Evolutionary conservation across 2,113 vertebrate genomes (phyloP).

Genomic region (Mobula hypostoma): DNA sequence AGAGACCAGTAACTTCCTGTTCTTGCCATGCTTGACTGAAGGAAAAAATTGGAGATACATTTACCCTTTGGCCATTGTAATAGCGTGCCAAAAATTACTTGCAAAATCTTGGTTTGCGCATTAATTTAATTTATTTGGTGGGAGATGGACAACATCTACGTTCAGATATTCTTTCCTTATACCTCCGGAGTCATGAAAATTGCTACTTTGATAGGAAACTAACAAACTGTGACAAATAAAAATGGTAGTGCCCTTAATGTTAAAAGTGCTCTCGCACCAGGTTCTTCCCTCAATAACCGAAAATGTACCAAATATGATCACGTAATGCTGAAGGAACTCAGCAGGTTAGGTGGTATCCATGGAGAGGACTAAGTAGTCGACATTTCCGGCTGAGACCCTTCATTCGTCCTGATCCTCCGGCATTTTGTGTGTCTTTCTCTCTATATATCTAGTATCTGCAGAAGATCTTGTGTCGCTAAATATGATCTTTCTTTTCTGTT

Average conservation of each 20-base stretch:
- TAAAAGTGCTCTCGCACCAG: not conserved
- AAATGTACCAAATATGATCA: not conserved
- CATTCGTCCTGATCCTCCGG: no score
- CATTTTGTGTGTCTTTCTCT: no score
- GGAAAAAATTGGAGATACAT: not conserved
- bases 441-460: no score
- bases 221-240: not conserved
- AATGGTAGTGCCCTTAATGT: not conserved
- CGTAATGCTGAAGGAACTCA: no score
- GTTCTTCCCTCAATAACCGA: not conserved
- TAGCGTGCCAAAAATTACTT: not conserved
- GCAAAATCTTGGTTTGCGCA: not conserved
- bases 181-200: no score
- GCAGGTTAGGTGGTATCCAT: no score
- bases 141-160: not conserved
- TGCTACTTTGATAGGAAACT: not conserved
- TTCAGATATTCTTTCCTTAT: not conserved
- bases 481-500: constrained; percentile 7
- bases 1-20: not conserved
- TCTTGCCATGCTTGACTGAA: not conserved
- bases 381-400: no score
- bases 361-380: no score
- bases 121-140: not conserved
- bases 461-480: not conserved
- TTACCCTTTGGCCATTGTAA: not conserved